These are phyloP conservation scores for Erebia palarica DNA, from an alignment of 2,888 invertebrate genomes.

Conservation along the genomic window DNA sequence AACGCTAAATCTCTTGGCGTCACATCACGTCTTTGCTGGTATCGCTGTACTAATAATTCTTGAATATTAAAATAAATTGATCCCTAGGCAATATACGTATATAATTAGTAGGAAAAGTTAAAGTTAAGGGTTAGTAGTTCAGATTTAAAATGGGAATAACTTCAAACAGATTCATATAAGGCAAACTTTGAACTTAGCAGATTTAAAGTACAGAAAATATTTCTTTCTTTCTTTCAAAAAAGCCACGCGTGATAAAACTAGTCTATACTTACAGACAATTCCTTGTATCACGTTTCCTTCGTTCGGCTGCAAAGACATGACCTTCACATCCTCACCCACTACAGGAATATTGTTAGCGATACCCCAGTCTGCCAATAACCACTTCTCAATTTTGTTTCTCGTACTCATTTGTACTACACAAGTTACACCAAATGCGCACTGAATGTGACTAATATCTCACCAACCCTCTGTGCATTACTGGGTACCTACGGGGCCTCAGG, in stretches of 20 bases:
- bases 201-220: too few species aligned
- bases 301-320: constrained; percentile 22
- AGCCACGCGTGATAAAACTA: background rate
- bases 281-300: constrained; percentile 18
- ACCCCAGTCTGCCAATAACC: constrained; percentile 64
- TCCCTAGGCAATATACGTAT: too few species aligned
- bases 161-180: constrained; percentile 14
- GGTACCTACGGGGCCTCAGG: constrained; percentile 51
- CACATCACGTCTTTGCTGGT: too few species aligned
- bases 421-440: constrained; percentile 30
- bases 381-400: constrained; percentile 55
- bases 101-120: too few species aligned
- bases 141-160: background rate
- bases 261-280: constrained; percentile 33
- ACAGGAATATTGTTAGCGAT: constrained; percentile 39
- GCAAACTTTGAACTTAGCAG: background rate
- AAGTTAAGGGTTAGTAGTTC: too few species aligned
- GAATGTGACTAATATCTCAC: constrained; percentile 30
- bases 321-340: constrained; percentile 37
- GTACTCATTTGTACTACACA: constrained; percentile 42
- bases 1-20: too few species aligned
- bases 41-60: too few species aligned
- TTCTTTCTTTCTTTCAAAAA: too few species aligned
- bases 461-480: constrained; percentile 36
- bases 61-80: too few species aligned